Base-by-base conservation (phyloP, 2,113 vertebrate species). In the Scatophagus argus region DNA sequence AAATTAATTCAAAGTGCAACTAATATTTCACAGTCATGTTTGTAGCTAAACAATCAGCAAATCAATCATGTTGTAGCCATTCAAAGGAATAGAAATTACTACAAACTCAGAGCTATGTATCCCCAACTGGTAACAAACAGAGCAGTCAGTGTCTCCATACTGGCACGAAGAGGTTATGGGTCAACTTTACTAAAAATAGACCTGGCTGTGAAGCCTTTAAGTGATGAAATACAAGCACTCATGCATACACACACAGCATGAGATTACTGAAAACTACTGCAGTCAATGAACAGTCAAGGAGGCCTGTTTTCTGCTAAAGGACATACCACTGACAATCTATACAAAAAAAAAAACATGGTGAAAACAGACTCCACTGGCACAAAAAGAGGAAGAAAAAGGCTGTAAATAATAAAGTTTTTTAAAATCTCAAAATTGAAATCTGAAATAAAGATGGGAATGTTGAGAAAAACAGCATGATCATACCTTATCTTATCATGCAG, bases 101-200 rank as follows among this genome's bases (percentile, higher is more conserved):
- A 7, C 10, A 64, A 59, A 1, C 0, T n/a, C 52, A 67, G 39
- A 23, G 34, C 10, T 23, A 39, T 17, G 49, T 17, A 29, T 41
- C 31, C 60, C 62, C 27, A 70, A 62, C 56, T n/a, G 49, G 5
- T 4, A 58, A 56, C 25, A 77, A 68, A 62, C 43, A 47, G 1
- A 34, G 31, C 41, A 36, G 32, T 4, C 23, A 29, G 39, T 67
- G 34, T 65, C 67, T 25, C 14, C 73, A 62, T 25, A 39, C 64
- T 49, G 74, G 74, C 41, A 5, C 44, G 69, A 81, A 67, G 69
- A 82, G 77, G 87, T 46, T 73, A 56, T 0, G 5, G 77, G 72
- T 85, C 76, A 83, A 3, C 61, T 75, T 74, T 54, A 68, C 82
- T 68, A 78, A 68, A 81, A 81, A 86, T 51, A 89, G 65, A 49